Percentiles rank a stretch among this genome's conserved stretches.
Conservation (phyloP, 2,113 vertebrate species). For the Calidris pugnax region DNA sequence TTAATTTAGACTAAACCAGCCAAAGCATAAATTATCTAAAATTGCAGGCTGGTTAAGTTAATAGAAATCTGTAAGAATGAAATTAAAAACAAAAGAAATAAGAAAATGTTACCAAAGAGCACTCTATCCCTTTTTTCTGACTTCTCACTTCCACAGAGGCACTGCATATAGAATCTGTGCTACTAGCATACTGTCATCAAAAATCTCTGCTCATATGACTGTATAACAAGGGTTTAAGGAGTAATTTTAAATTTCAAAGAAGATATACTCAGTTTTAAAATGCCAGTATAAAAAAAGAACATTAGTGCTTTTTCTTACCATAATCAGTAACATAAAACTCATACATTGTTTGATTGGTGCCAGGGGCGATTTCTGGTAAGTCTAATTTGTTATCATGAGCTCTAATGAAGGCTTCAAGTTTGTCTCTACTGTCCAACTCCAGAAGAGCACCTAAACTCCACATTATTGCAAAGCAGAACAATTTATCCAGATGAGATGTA, state of each 20-base stretch:
- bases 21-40: neutral
- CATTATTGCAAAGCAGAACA: conserved; percentile 79
- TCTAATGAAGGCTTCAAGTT: conserved; percentile 76
- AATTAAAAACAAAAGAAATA: neutral
- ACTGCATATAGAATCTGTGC: neutral
- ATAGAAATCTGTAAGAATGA: neutral
- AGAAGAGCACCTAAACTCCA: conserved; percentile 82
- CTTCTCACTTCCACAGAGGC: neutral
- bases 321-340: conserved; percentile 74
- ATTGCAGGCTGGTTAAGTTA: neutral
- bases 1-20: neutral
- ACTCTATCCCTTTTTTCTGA: neutral
- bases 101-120: neutral
- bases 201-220: neutral
- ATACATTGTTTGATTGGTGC: conserved; percentile 71
- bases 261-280: neutral
- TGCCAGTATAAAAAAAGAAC: neutral
- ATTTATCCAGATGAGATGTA: conserved; percentile 65
- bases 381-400: conserved; percentile 64
- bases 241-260: neutral
- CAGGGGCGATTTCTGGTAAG: conserved; percentile 68
- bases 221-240: neutral
- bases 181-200: neutral
- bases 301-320: conserved; percentile 61
- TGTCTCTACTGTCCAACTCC: conserved; percentile 75